These are phyloP conservation scores for Willowsia nigromaculata DNA, from an alignment of 2,888 invertebrate species.

Conservation along the genomic window DNA sequence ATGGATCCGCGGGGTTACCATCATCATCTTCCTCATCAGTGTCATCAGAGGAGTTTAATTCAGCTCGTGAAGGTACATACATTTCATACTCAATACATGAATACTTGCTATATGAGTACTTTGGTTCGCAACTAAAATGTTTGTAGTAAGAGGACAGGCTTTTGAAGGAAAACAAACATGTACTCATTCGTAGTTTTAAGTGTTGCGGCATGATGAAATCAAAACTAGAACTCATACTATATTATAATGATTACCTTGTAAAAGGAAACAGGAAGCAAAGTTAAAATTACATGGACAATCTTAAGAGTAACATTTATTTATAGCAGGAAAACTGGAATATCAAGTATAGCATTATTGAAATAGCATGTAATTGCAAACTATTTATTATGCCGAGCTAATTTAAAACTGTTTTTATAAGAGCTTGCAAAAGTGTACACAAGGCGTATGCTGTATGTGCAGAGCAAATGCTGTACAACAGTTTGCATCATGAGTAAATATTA, in stretches of 20 bases:
- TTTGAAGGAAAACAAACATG: too few species aligned
- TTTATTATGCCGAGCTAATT: not conserved
- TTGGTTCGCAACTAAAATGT: not conserved
- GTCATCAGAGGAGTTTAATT: slow-evolving; percentile 49
- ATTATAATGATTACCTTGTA: not conserved
- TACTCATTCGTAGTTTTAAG: not conserved
- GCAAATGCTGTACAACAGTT: too few species aligned
- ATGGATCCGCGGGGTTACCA: slow-evolving; percentile 28
- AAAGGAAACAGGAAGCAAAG: not conserved
- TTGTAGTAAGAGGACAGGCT: too few species aligned
- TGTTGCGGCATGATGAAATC: not conserved
- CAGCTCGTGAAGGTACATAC: slow-evolving; percentile 43
- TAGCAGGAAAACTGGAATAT: not conserved
- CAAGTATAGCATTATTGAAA: not conserved
- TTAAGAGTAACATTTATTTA: not conserved
- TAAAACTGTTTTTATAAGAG: too few species aligned
- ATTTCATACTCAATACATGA: not conserved
- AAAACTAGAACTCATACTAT: not conserved
- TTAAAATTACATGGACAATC: too few species aligned
- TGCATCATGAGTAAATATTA: too few species aligned
- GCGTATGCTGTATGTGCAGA: too few species aligned
- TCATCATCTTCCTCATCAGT: slow-evolving; percentile 56
- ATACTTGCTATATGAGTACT: not conserved
- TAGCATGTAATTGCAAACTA: not conserved
- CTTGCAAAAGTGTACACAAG: too few species aligned